These are phyloP conservation scores for Melanogrammus aeglefinus DNA, from an alignment of 2,797 vertebrate species.

Conservation along the genomic window DNA sequence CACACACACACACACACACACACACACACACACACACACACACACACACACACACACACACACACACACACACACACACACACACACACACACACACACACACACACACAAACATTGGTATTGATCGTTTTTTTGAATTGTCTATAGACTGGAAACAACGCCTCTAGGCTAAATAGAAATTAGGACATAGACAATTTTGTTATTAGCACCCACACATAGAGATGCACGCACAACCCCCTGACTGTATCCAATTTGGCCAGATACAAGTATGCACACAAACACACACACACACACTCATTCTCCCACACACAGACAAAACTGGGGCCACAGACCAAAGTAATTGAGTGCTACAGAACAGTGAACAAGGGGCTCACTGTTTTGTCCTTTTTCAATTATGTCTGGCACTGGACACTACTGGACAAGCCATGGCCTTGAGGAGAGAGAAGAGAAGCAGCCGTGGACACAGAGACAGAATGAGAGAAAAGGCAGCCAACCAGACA, in stretches of 20 bases:
- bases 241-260: constrained; percentile 49
- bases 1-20: constrained; percentile 13
- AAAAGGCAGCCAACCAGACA: background rate
- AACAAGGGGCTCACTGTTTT: constrained; percentile 67
- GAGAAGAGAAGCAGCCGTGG: background rate
- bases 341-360: constrained; percentile 64
- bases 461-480: constrained; percentile 3
- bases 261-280: constrained; percentile 25
- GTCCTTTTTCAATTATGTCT: constrained; percentile 63
- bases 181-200: constrained; percentile 71
- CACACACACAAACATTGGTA: constrained; percentile 39
- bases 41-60: background rate
- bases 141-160: constrained; percentile 67
- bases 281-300: constrained; percentile 32
- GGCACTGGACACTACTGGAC: constrained; percentile 54
- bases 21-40: constrained; percentile 4
- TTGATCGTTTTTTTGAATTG: constrained; percentile 70
- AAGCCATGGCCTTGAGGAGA: constrained; percentile 23
- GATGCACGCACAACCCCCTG: constrained; percentile 41
- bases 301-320: background rate
- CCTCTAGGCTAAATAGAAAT: constrained; percentile 69
- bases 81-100: constrained; percentile 13
- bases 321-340: constrained; percentile 50
- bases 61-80: constrained; percentile 23
- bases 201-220: constrained; percentile 43